A percentile compares a stretch with the other conserved stretches of the same genome.
phyloP scores from a whole-genome alignment of 2,797 vertebrate genomes.

The Coccyzus lansbergi region DNA sequence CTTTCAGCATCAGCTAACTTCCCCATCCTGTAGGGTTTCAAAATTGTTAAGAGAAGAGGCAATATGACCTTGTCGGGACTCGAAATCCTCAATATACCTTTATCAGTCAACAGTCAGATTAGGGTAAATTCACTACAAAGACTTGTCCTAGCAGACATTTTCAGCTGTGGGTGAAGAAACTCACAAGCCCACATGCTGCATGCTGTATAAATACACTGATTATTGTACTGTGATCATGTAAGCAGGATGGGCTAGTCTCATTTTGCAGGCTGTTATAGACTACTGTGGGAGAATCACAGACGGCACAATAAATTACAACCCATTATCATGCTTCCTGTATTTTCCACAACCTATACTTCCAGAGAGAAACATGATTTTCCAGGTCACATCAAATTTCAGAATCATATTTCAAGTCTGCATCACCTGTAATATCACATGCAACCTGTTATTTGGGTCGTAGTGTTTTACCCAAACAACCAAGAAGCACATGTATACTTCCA shows the following conservation, averaged over 20 bases:
- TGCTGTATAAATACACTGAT: background rate
- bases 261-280: background rate
- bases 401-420: background rate
- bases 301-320: background rate
- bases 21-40: background rate
- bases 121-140: background rate
- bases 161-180: background rate
- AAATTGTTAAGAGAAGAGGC: background rate
- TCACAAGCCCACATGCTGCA: background rate
- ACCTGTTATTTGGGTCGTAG: background rate
- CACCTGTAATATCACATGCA: background rate
- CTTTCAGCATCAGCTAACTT: background rate
- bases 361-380: background rate
- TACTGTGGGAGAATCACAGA: background rate
- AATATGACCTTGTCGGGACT: background rate
- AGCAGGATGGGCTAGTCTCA: background rate
- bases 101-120: background rate
- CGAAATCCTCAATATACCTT: background rate
- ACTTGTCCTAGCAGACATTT: background rate
- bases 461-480: background rate
- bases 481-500: background rate
- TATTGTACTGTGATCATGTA: background rate
- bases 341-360: background rate
- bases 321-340: background rate
- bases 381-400: background rate